These are phyloP conservation scores for Austrolebias charrua DNA, from an alignment of 2,797 vertebrate species.

Conservation along the genomic window DNA sequence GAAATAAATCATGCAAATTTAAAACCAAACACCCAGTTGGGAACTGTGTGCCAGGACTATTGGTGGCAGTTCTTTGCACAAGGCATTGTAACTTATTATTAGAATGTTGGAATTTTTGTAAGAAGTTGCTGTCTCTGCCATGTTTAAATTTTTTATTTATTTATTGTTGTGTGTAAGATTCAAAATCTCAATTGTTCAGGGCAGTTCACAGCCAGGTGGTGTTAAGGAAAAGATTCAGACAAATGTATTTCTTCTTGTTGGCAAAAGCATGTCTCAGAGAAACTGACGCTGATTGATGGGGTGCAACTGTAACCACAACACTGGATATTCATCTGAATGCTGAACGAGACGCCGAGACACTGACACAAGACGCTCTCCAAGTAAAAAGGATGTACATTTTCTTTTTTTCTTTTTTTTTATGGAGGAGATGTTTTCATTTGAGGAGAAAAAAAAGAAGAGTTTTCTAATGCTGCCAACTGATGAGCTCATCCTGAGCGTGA, in stretches of 20 bases:
- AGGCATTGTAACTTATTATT: too few species aligned
- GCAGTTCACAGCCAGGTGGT: constrained; percentile 33
- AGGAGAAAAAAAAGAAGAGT: constrained; percentile 15
- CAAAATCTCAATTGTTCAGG: too few species aligned
- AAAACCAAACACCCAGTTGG: too few species aligned
- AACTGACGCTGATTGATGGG: constrained; percentile 45
- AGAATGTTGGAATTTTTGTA: too few species aligned
- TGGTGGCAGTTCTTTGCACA: too few species aligned
- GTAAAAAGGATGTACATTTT: constrained; percentile 6
- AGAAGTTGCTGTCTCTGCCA: too few species aligned
- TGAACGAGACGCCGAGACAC: constrained; percentile 11
- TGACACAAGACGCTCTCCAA: constrained; percentile 14
- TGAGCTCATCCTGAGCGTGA: constrained; percentile 35
- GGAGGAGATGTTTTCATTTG: constrained; percentile 6
- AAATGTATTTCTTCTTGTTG: constrained; percentile 33
- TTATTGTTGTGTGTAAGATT: too few species aligned
- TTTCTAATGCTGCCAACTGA: constrained; percentile 19
- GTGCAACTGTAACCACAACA: constrained; percentile 44
- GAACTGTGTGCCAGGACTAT: too few species aligned
- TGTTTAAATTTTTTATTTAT: too few species aligned
- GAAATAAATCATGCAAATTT: too few species aligned
- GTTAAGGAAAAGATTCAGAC: constrained; percentile 8
- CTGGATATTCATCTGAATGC: constrained; percentile 37
- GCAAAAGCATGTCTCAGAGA: constrained; percentile 13
- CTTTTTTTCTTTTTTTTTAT: background rate